Evolutionary conservation across 2,797 vertebrate species (phyloP).

Genomic region (Falco cherrug): DNA sequence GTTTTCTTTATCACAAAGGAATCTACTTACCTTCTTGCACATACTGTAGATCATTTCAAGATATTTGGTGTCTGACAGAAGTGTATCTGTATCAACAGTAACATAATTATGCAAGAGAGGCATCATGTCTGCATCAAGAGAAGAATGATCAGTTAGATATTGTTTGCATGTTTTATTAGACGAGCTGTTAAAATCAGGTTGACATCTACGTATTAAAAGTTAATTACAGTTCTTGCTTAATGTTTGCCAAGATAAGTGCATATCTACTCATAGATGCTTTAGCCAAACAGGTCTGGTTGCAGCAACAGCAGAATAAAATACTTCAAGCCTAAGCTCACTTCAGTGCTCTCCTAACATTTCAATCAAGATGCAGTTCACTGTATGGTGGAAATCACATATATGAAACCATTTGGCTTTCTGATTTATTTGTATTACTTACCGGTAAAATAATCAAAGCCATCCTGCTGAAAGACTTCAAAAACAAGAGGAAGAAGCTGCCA

Average conservation of each 20-base stretch:
- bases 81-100: conserved; percentile 96
- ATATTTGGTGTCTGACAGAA: conserved; percentile 97
- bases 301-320: neutral
- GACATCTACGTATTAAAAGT: neutral
- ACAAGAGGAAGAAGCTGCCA: conserved; percentile 98
- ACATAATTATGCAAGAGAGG: conserved; percentile 99
- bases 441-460: conserved; percentile 99
- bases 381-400: neutral
- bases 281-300: neutral
- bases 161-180: neutral
- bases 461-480: conserved; percentile 98
- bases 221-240: neutral
- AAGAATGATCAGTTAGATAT: conserved; percentile 16
- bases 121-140: conserved; percentile 92
- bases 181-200: neutral
- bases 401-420: neutral
- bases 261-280: neutral
- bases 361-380: neutral
- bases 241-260: neutral
- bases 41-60: conserved; percentile 99
- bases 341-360: neutral
- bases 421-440: conserved; percentile 76
- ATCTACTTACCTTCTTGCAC: conserved; percentile 94
- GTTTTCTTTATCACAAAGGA: neutral
- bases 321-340: neutral